These are phyloP conservation scores for Orchesella cincta DNA, from an alignment of 1,140 invertebrate genomes.

Conservation along the genomic window DNA sequence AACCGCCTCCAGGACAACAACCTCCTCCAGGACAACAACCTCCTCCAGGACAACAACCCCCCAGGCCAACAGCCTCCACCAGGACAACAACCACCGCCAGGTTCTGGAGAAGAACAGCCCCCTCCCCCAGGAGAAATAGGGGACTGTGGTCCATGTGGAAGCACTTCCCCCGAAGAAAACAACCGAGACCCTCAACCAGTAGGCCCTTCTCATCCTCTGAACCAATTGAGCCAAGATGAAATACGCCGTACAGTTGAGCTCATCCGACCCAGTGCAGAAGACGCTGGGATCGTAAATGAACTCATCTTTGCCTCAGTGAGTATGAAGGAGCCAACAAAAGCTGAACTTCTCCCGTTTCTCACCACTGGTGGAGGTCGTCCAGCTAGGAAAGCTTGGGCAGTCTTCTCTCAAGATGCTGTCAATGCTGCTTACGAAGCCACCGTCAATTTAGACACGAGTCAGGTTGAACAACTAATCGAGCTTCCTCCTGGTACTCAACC, in stretches of 20 bases:
- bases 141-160: not conserved
- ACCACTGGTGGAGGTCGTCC: not conserved
- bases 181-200: not conserved
- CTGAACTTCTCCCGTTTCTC: not conserved
- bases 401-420: not conserved
- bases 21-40: not conserved
- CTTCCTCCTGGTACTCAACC: not conserved
- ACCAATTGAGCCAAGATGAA: conserved; percentile 16
- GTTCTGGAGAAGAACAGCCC: not conserved
- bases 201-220: not conserved
- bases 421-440: not conserved
- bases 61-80: not conserved
- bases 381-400: not conserved
- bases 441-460: not conserved
- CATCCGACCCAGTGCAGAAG: not conserved
- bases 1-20: not conserved
- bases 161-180: not conserved
- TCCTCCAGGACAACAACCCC: not conserved
- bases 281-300: not conserved
- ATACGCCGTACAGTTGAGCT: not conserved
- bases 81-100: not conserved
- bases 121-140: not conserved
- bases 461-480: not conserved
- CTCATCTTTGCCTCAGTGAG: conserved; percentile 5
- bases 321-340: conserved; percentile 2